phyloP scores from a whole-genome alignment of 2,113 vertebrate species.

The Pampusana beccarii region DNA sequence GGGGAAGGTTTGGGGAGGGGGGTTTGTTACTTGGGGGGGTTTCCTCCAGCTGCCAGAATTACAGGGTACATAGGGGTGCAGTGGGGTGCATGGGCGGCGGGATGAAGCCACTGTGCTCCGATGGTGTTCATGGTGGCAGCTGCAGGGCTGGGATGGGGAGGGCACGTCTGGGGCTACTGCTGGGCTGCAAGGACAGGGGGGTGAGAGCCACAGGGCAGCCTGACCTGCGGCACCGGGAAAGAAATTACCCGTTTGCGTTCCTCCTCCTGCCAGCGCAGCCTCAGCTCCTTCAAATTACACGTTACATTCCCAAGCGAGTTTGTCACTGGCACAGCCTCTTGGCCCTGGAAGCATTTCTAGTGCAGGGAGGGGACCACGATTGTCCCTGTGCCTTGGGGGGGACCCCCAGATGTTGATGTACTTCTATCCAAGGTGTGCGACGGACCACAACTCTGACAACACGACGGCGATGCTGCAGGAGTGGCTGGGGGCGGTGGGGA shows the following conservation, averaged over 20 bases:
- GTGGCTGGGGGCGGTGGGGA: constrained; percentile 86
- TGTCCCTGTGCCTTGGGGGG: not conserved
- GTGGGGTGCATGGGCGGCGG: not conserved
- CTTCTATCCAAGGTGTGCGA: constrained; percentile 82
- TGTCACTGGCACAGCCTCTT: not conserved
- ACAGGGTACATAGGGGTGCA: not conserved
- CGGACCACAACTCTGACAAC: constrained; percentile 92
- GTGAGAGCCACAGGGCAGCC: rapidly evolving
- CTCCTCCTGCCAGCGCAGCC: not conserved
- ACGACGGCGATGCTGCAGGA: constrained; percentile 86
- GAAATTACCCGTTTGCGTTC: not conserved
- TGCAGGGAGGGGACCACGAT: not conserved
- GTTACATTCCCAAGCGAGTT: not conserved
- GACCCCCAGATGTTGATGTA: not conserved
- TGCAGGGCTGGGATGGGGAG: not conserved
- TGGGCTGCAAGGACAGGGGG: not conserved
- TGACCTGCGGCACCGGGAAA: rapidly evolving
- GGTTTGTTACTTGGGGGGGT: not conserved
- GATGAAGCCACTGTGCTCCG: rapidly evolving
- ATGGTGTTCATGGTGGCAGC: not conserved
- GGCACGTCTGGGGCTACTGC: not conserved
- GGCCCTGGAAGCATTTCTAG: not conserved
- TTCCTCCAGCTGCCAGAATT: not conserved
- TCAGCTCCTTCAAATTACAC: not conserved
- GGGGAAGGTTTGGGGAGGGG: not conserved